Evolutionary conservation across 2,797 vertebrate species (phyloP).

Genomic region (Coracias cyanogaster): DNA sequence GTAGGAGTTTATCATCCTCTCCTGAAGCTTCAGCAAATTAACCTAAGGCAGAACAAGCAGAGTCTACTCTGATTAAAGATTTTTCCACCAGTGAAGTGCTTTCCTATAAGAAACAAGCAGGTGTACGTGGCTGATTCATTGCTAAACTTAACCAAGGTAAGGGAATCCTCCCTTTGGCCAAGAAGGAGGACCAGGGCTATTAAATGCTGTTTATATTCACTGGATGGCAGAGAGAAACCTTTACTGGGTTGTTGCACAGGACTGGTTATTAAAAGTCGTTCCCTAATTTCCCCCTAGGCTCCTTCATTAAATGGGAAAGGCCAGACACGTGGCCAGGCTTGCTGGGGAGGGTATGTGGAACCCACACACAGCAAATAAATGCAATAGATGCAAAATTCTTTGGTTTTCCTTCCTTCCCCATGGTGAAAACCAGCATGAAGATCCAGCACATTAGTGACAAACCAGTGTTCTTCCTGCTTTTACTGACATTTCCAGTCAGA

Average conservation of each 20-base stretch:
- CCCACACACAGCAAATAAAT: neutral
- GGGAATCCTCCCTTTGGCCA: neutral
- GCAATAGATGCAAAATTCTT: neutral
- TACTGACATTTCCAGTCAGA: conserved; percentile 1
- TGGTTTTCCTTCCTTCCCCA: neutral
- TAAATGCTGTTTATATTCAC: neutral
- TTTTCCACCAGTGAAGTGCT: neutral
- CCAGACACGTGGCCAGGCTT: neutral
- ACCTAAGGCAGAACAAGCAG: neutral
- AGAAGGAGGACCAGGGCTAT: neutral
- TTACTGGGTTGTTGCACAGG: neutral
- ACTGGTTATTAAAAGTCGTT: neutral
- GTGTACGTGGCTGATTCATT: neutral
- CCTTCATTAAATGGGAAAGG: neutral
- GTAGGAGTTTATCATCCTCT: neutral
- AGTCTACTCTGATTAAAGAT: conserved; percentile 12
- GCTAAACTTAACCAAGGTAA: neutral
- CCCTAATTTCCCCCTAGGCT: neutral
- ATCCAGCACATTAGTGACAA: neutral
- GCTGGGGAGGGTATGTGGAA: neutral
- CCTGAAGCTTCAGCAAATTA: conserved; percentile 32
- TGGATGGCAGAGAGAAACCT: neutral
- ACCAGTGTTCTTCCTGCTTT: neutral
- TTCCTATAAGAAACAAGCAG: neutral
- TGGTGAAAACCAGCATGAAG: neutral